Base-by-base conservation (phyloP, 2,888 invertebrate species). In the Drosophila multiciliata region DNA sequence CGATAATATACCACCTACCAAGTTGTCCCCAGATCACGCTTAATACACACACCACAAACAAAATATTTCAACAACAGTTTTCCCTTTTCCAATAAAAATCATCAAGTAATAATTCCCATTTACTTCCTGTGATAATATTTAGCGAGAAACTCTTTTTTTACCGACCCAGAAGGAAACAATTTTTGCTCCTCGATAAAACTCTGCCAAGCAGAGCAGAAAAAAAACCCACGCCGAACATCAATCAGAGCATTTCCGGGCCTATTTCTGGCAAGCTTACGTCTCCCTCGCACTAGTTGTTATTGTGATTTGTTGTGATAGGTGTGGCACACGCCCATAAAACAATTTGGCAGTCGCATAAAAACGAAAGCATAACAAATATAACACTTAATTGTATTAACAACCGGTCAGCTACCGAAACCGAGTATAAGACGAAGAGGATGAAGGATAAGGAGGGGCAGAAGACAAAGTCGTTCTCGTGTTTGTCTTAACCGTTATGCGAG, bases 381-480 rank as follows among this genome's bases (percentile, higher is more conserved):
- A 89, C 89, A 85, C 82, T 85, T 86, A 86, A 86, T 89, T 86
- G 85, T 89, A 84, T 86, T 86, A 86, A 67, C 89, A 89, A 87
- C 57, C 68, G 40, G 42, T 29, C 52, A 60, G 66, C 66, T 58
- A 67, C 63, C 29, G 64, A 29, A 65, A 8, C 52, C 20, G 33
- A 33, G 12, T 53, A 53, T 15, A 15, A 35, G 35, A 36, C 9
- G 23, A 23, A 15, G 9, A 8, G 32, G 17, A 53, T 11, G 23
- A 53, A 3, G 53, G 8, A 3, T n/a, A 32, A 1, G 12, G 2
- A 38, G 32, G 26, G 45, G 45, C 8, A 32, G 7, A 32, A 36
- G 55, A 23, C 17, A 38, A 62, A 11, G 61, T n/a, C 66, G 58
- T 12, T 15, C 9, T 6, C 45, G 45, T 80, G 82, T 80, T 80